A percentile compares a stretch with the other conserved stretches of the same genome.
These are phyloP conservation scores for Hormiphora californensis DNA, from an alignment of 37 sponge, comb jelly and placozoan species.

Conservation along the genomic window DNA sequence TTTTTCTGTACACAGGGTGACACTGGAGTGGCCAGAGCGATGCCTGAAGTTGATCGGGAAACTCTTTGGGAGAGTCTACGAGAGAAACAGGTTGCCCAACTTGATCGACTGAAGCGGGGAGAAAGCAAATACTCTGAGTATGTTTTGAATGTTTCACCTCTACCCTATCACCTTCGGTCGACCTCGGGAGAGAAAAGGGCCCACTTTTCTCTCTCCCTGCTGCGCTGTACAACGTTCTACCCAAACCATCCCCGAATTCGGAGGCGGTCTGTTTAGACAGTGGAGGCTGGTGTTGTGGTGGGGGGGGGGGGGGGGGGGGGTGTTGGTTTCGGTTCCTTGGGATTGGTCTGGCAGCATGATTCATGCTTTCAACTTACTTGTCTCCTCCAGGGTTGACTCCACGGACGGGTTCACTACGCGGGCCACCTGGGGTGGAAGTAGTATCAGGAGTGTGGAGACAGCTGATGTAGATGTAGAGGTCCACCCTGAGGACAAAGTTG, in stretches of 20 bases:
- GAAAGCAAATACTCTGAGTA: constrained; percentile 35
- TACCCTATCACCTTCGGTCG: no score
- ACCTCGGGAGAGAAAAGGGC: no score
- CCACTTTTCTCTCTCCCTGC: no score
- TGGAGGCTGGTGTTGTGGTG: no score
- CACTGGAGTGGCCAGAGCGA: neutral
- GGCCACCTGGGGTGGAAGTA: constrained; percentile 38
- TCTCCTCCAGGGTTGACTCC: neutral
- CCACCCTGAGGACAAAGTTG: constrained; percentile 1
- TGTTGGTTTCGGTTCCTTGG: no score
- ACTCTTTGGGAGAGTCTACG: constrained; percentile 10
- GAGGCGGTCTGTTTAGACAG: no score
- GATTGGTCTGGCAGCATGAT: no score
- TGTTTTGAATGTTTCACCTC: no score
- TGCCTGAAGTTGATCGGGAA: constrained; percentile 2
- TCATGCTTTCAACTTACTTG: neutral
- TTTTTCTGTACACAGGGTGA: no score
- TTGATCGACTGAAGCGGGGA: neutral
- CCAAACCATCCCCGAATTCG: no score
- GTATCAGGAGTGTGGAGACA: constrained; percentile 34
- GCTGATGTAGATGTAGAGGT: neutral
- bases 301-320: no score
- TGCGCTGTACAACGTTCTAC: no score
- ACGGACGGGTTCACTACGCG: constrained; percentile 19
- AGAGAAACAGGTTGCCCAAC: constrained; percentile 21